phyloP scores from a whole-genome alignment of 1,140 invertebrate species.

The Delia radicum region DNA sequence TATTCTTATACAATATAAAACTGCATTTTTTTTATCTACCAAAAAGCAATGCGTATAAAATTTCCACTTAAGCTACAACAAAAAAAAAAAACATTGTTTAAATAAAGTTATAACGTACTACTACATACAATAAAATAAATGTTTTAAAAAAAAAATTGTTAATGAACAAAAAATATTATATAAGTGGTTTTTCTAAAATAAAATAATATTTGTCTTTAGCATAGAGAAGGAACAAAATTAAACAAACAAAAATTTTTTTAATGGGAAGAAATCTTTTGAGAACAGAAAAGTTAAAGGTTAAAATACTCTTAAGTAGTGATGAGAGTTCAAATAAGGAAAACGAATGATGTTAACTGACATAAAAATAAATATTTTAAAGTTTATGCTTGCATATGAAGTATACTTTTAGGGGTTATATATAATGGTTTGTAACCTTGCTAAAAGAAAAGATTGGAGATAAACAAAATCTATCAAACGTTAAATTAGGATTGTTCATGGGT shows the following conservation, averaged over 20 bases:
- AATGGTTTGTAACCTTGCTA: no score
- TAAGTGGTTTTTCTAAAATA: background rate
- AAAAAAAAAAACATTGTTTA: background rate
- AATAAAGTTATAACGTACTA: background rate
- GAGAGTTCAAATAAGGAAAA: background rate
- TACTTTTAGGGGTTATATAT: no score
- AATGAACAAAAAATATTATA: background rate
- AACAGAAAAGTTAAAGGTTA: background rate
- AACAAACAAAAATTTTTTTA: background rate
- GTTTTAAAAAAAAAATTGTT: background rate
- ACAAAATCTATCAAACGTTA: no score
- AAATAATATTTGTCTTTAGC: background rate
- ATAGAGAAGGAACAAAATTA: background rate
- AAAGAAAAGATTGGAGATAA: no score
- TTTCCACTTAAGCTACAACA: constrained; percentile 8
- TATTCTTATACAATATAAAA: background rate
- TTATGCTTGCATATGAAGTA: background rate
- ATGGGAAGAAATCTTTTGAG: background rate
- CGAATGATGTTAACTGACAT: no score
- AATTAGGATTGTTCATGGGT: no score
- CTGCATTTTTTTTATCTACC: background rate
- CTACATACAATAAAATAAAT: background rate
- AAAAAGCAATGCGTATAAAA: constrained; percentile 1
- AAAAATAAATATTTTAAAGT: background rate
- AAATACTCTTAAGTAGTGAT: background rate